A percentile compares a stretch with the other conserved stretches of the same genome.
Evolutionary conservation across 2,888 invertebrate species (phyloP).

Genomic region (Ornithoptera alexandrae): DNA sequence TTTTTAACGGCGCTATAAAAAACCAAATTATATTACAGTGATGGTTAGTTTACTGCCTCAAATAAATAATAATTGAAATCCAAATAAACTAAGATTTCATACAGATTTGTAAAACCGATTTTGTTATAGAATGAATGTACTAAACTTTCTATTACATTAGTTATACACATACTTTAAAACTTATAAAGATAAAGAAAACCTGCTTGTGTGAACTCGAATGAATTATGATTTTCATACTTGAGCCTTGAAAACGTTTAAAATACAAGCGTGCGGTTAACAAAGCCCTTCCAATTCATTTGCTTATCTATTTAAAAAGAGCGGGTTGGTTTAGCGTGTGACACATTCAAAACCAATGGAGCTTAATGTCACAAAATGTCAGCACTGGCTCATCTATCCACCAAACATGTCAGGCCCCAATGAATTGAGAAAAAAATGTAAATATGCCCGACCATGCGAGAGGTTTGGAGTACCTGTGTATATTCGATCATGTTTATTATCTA

Average conservation of each 20-base stretch:
- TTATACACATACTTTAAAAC: too few relatives aligned
- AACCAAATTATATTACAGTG: too few relatives aligned
- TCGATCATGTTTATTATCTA: conserved; percentile 31
- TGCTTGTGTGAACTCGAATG: conserved; percentile 35
- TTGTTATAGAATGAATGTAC: too few relatives aligned
- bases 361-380: conserved; percentile 73
- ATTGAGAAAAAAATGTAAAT: conserved; percentile 65
- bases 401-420: conserved; percentile 51
- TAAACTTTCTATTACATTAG: too few relatives aligned
- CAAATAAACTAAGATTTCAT: too few relatives aligned
- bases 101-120: too few relatives aligned
- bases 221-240: conserved; percentile 13
- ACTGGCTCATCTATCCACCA: conserved; percentile 60
- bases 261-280: conserved; percentile 52
- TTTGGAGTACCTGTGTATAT: conserved; percentile 28
- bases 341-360: conserved; percentile 76
- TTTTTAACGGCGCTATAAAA: too few relatives aligned
- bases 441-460: conserved; percentile 50
- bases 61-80: too few relatives aligned
- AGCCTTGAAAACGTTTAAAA: conserved; percentile 41
- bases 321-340: conserved; percentile 58
- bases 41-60: too few relatives aligned
- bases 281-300: conserved; percentile 77
- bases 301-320: conserved; percentile 75
- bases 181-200: too few relatives aligned